phyloP scores from a whole-genome alignment of 1,140 invertebrate genomes.

The Apis florea region DNA sequence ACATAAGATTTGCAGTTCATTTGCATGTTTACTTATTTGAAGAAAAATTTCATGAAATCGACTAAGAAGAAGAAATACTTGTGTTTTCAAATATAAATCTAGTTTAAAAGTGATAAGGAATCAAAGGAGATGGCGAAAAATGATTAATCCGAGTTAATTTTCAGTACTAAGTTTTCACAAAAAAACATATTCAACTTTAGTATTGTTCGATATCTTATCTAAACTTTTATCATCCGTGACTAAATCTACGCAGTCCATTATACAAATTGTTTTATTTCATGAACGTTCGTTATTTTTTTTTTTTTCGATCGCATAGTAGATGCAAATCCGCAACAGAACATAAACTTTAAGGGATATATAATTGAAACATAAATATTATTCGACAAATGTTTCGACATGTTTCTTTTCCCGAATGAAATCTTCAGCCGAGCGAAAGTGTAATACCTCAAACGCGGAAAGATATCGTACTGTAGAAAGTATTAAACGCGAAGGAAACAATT shows the following conservation, averaged over 20 bases:
- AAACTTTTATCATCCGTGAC: not conserved
- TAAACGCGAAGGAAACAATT: constrained; percentile 36
- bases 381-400: not conserved
- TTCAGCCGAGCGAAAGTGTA: constrained; percentile 27
- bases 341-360: too few relatives aligned
- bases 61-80: too few relatives aligned
- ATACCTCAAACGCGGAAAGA: constrained; percentile 29
- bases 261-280: not conserved
- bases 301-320: not conserved
- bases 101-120: not conserved
- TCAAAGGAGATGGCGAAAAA: not conserved
- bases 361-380: not conserved
- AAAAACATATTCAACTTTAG: not conserved
- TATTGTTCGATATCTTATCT: constrained; percentile 34
- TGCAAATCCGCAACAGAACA: not conserved
- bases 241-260: constrained; percentile 9
- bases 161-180: not conserved
- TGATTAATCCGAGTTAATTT: not conserved
- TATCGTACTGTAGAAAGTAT: constrained; percentile 35
- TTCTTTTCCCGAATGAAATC: constrained; percentile 18
- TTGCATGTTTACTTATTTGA: too few relatives aligned
- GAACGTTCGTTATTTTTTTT: not conserved
- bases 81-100: not conserved
- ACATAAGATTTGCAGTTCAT: not conserved
- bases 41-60: not conserved